These are phyloP conservation scores for Cydia splendana DNA, from an alignment of 1,140 invertebrate species.

Conservation along the genomic window DNA sequence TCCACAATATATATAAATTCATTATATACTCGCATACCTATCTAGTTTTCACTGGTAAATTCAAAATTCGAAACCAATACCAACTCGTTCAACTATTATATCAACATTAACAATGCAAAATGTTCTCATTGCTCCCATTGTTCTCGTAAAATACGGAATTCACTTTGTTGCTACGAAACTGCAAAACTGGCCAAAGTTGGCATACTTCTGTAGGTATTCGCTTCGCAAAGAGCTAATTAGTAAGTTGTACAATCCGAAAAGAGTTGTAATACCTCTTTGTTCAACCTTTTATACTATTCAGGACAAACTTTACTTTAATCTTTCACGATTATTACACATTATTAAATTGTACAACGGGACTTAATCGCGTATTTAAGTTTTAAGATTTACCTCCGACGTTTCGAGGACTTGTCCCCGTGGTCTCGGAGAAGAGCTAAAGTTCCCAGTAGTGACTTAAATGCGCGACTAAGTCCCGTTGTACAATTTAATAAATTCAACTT, in stretches of 20 bases:
- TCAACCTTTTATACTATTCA: not conserved
- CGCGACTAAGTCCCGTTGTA: too few species aligned
- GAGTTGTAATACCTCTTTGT: not conserved
- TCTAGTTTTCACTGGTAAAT: too few species aligned
- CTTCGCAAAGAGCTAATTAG: not conserved
- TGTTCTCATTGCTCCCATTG: not conserved
- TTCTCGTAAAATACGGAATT: not conserved
- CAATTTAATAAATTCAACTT: not conserved
- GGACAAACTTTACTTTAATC: too few species aligned
- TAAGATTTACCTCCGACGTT: too few species aligned
- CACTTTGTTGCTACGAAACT: not conserved
- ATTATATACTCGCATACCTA: too few species aligned
- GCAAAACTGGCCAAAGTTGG: not conserved
- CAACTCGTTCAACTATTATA: not conserved
- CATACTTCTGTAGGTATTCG: slow-evolving; percentile 7
- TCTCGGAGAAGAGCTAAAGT: too few species aligned
- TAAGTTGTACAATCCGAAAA: not conserved
- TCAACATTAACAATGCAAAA: not conserved
- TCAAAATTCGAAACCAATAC: not conserved
- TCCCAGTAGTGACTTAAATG: too few species aligned
- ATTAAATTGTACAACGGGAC: too few species aligned
- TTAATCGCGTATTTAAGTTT: too few species aligned
- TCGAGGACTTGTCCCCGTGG: too few species aligned
- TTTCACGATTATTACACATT: too few species aligned
- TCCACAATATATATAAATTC: too few species aligned